A percentile compares a stretch with the other conserved stretches of the same genome.
Evolutionary conservation across 2,113 vertebrate genomes (phyloP).

Genomic region (Urocynchramus pylzowi): DNA sequence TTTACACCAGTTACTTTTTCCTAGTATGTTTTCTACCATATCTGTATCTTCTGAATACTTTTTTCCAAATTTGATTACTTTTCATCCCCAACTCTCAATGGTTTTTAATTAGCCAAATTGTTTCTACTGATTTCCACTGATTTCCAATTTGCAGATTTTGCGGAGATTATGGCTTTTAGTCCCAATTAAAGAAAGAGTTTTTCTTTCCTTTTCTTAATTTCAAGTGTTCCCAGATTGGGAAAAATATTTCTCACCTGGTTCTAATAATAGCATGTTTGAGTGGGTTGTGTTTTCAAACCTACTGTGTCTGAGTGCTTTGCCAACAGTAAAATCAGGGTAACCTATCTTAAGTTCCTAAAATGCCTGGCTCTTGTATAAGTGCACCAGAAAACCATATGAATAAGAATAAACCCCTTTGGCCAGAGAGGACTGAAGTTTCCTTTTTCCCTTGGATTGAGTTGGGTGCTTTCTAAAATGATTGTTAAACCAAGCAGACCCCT

Average conservation of each 20-base stretch:
- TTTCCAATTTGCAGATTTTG: background rate
- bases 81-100: background rate
- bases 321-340: conserved; percentile 40
- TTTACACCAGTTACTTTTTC: background rate
- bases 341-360: conserved; percentile 24
- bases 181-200: background rate
- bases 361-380: background rate
- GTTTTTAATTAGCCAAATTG: background rate
- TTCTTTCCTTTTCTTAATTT: background rate
- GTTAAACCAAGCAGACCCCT: background rate
- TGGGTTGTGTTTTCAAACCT: conserved; percentile 30
- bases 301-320: conserved; percentile 2
- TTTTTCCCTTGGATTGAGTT: background rate
- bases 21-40: background rate
- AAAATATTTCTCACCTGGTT: conserved; percentile 43
- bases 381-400: background rate
- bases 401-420: background rate
- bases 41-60: background rate
- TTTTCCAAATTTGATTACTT: background rate
- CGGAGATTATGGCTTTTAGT: background rate
- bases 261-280: conserved; percentile 33
- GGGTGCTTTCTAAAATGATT: background rate
- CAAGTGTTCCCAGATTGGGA: background rate
- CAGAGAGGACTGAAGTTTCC: background rate
- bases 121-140: background rate